Conservation (phyloP, 2,888 invertebrate genomes). For the Orchestes rusci region DNA sequence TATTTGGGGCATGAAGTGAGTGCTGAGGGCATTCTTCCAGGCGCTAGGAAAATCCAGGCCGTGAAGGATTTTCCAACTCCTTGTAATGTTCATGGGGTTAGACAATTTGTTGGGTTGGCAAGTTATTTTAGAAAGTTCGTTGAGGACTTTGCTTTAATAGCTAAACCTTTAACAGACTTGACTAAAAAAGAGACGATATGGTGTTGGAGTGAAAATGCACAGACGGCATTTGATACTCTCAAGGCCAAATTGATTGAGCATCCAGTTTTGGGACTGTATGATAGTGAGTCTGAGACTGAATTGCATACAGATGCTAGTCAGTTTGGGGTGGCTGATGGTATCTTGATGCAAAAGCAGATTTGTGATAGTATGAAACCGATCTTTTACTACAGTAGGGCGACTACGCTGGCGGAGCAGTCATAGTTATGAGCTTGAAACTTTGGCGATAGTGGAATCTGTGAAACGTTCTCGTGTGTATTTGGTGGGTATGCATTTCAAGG, state of each 20-base stretch:
- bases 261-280: neutral
- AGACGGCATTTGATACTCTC: neutral
- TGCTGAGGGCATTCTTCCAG: constrained; percentile 15
- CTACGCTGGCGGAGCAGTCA: neutral
- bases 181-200: neutral
- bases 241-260: neutral
- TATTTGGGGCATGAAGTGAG: constrained; percentile 23
- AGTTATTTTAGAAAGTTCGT: constrained; percentile 12
- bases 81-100: constrained; percentile 1
- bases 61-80: constrained; percentile 19
- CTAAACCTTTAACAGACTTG: neutral
- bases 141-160: neutral
- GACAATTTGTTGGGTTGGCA: constrained; percentile 28
- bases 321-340: too few relatives aligned
- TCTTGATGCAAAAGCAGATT: neutral
- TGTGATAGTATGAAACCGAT: neutral
- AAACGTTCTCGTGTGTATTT: neutral
- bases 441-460: neutral
- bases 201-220: neutral
- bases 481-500: neutral
- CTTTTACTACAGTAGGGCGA: neutral
- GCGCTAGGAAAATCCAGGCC: constrained; percentile 24
- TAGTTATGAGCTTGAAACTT: neutral
- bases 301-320: neutral
- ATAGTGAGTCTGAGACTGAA: neutral